Base-by-base conservation (phyloP, 2,113 vertebrate species). In the Bettongia penicillata region DNA sequence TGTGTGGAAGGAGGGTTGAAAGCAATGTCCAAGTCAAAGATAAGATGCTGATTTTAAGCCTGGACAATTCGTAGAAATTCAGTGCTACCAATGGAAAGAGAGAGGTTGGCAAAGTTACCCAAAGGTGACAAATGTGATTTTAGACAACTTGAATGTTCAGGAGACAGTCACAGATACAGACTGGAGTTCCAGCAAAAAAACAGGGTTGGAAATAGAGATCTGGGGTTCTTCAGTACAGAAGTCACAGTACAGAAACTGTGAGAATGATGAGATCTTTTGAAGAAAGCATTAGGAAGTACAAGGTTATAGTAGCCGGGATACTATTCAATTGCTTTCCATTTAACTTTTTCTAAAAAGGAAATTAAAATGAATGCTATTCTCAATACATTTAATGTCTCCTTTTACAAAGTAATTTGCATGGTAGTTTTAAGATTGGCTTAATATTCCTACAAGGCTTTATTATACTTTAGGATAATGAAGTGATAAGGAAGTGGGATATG, bases 391-490 rank as follows among this genome's bases (percentile, higher is more conserved):
- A 90, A 51, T n/a, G 53, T 23, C 55, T 53, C 68, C 68, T 5
- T 77, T 95, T 91, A 89, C 96, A 96, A 47, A 77, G 43, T 53
- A 77, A 95, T 61, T 97, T 96, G 57, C 84, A 94, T 91, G 97
- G 61, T 96, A 50, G 91, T 28, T 51, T 92, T 97, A 90, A 95
- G 96, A 77, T 52, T 92, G 90, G 68, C 5, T 97, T 94, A 84
- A 77, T 95, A 37, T 77, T 95, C 68, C 97, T 90, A 96, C 61
- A 84, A 47, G 92, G 48, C 43, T 37, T 92, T 57, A 51, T 52
- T 95, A 68, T 91, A 84, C 92, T 90, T 91, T 43, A 84, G 68
- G 68, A n/a, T 84, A 84, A 43, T 84, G n/a, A 43, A 43, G 5
- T 84, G 37, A 84, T 43, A 84, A 84, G 68, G n/a, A 0, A 43